phyloP scores from a whole-genome alignment of 2,797 vertebrate species.

The Fistularia tabacaria region DNA sequence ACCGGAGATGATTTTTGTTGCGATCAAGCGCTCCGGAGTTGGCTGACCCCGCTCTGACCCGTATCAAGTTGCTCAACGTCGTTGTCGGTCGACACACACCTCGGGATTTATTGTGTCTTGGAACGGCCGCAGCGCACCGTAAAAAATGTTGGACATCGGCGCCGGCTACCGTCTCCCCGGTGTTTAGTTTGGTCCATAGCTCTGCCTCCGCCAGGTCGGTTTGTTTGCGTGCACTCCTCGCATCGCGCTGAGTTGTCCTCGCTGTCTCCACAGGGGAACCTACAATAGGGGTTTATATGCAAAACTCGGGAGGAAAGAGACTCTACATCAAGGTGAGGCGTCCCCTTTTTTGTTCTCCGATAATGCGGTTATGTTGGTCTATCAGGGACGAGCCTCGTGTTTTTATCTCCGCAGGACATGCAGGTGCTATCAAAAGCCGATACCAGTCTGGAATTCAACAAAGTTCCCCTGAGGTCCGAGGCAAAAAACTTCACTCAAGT shows the following conservation, averaged over 20 bases:
- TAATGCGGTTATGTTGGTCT: neutral
- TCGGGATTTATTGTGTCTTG: no score
- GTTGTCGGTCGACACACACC: no score
- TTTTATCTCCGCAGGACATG: conserved; percentile 78
- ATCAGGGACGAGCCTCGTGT: neutral
- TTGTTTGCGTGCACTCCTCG: no score
- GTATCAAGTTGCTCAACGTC: no score
- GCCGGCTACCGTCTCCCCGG: no score
- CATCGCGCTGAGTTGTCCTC: neutral
- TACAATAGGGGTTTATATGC: conserved; percentile 83
- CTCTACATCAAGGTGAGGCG: conserved; percentile 88
- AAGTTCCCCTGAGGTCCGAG: conserved; percentile 80
- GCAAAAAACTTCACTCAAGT: conserved; percentile 89
- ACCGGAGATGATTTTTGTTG: no score
- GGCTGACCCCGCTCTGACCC: no score
- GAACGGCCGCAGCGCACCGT: no score
- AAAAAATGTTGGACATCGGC: no score
- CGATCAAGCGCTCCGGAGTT: no score
- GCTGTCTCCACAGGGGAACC: conserved; percentile 73
- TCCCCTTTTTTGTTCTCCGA: neutral
- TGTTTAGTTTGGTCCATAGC: no score
- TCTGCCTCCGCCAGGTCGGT: no score
- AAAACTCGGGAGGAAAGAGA: conserved; percentile 88
- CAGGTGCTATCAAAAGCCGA: conserved; percentile 80
- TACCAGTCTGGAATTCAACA: conserved; percentile 79